Percentiles rank a stretch among this genome's conserved stretches.
phyloP scores from a whole-genome alignment of 1,140 invertebrate species.

The Papilio dardanus region DNA sequence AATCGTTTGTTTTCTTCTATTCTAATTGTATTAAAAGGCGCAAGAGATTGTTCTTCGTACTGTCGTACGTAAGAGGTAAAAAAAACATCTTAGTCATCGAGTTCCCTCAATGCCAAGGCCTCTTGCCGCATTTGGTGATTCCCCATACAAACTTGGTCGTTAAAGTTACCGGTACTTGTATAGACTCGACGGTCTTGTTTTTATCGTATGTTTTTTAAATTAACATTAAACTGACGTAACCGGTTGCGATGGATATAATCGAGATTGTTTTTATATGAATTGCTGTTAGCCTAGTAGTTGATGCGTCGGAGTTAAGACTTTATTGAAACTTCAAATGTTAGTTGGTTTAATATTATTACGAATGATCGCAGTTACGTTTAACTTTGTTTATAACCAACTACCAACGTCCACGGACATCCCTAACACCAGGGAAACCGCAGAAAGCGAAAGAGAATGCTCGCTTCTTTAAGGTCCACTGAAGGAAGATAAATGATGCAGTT shows the following conservation, averaged over 20 bases:
- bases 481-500: background rate
- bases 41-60: background rate
- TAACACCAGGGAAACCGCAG: too few relatives aligned
- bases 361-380: background rate
- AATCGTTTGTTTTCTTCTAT: background rate
- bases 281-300: background rate
- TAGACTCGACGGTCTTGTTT: constrained; percentile 25
- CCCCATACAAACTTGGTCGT: background rate
- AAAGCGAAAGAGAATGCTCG: too few relatives aligned
- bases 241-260: background rate
- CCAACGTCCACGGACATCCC: too few relatives aligned
- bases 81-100: constrained; percentile 61
- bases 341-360: background rate
- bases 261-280: background rate
- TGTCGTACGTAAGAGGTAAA: constrained; percentile 8
- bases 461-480: too few relatives aligned
- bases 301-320: background rate
- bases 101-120: constrained; percentile 70
- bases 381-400: too few relatives aligned
- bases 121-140: constrained; percentile 49
- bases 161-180: constrained; percentile 13
- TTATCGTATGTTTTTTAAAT: constrained; percentile 11
- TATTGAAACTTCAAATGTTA: background rate
- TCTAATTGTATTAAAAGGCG: background rate
- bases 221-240: background rate